Evolutionary conservation across 2,113 vertebrate genomes (phyloP), one percentile per base, ranked within the genome.

Genomic region (Pycnonotus jocosus): DNA sequence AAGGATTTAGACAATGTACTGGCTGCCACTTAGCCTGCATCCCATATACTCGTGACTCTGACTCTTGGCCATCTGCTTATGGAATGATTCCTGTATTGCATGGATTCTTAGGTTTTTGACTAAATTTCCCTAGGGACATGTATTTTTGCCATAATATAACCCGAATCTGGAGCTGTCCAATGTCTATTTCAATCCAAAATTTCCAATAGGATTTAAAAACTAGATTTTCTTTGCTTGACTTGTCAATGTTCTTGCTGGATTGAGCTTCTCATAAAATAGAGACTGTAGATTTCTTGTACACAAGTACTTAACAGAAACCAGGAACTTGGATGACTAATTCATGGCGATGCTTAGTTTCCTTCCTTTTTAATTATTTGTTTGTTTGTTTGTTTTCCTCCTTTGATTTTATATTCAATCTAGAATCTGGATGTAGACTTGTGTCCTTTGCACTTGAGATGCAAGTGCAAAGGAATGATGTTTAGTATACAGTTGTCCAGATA

Each of bases 281-380:
- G 25, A 44, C 12, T 9, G 15, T 17, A 65, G 60, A 81, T 10
- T 10, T 30, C 28, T 37, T 56, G 31, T 65, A 38, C 8, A 44
- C 7, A 65, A 35, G 28, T 73, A 45, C 6, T 10, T 62, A 50
- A 25, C 15, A 66, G 24, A 93, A 81, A 13, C 6, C 12, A 70
- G 17, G 27, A 90, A 60, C 20, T 19, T 64, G 11, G 6, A 30
- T 61, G 24, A 53, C 12, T 65, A 40, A 20, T 56, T 61, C 24
- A 69, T 6, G 7, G 5, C 2, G 4, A 22, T 40, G 3, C 0
- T 45, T 68, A 2, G 2, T 31, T 65, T 82, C 56, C 7, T 2
- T 33, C 18, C 37, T 4, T 37, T 25, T 9, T 15, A n/a, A n/a
- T n/a, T n/a, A n/a, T 50, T 50, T 50, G 23, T 48, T 24, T 2